Evolutionary conservation across 2,888 invertebrate genomes (phyloP), one percentile per base, ranked within the genome.

Genomic region (Fragum sueziense): DNA sequence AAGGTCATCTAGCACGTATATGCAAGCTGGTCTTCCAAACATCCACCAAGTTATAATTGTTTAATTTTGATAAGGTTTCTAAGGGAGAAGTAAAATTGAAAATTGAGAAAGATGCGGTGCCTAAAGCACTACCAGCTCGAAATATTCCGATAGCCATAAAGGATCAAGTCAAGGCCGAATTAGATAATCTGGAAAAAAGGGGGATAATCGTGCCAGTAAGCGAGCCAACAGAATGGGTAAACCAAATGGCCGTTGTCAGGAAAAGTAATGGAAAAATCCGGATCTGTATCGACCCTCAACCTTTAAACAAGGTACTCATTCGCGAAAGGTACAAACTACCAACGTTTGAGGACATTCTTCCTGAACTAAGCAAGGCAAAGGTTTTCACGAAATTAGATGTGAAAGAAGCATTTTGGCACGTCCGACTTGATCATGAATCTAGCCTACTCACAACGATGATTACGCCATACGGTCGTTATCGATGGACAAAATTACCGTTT

Each of bases 401-500:
- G 6, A 62, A 69, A 33, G 69, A 75, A 52, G 86, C 81, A 7
- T 86, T 82, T 33, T 87, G 82, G 81, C 84, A 87, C 33, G 74
- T 87, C 6, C 34, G 68, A 52, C 52, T 88, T 29, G 82, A 87
- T 70, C 79, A 87, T 0, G 34, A 47, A 33, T 71, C 70, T 1
- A 85, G 81, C 41, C 61, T 62, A 11, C 67, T 84, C 1, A 88
- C 86, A 20, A 86, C 80, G 20, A 85, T 87, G 68, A 72, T 72
- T 29, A 86, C 85, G 11, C 82, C 83, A 1, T 86, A 76, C 59
- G 85, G 84, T 2, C 37, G 85, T 33, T 88, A 83, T 51, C 27
- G 84, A n/a, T 86, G 86, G 84, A 57, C 34, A 0, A 51, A 78
- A 31, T 73, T 86, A 72, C 85, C 84, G 27, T 86, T 86, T 65